Evolutionary conservation across 2,888 invertebrate species (phyloP).

Genomic region (Drosophila pseudotakahashii): DNA sequence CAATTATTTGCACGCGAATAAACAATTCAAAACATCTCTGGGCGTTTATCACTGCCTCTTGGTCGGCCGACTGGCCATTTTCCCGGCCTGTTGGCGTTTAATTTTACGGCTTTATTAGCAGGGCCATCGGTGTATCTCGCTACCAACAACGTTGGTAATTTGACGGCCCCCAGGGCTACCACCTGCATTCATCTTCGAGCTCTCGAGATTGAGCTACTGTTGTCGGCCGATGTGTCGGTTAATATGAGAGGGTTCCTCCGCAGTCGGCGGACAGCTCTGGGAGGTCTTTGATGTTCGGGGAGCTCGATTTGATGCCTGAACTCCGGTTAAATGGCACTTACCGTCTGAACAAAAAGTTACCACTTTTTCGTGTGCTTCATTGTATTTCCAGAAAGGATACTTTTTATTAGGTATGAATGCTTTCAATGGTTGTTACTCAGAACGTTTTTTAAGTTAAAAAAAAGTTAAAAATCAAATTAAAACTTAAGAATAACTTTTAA

Average conservation of each 20-base stretch:
- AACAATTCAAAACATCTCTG: slow-evolving; percentile 71
- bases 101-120: slow-evolving; percentile 77
- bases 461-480: too few relatives aligned
- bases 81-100: slow-evolving; percentile 67
- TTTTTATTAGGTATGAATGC: neutral
- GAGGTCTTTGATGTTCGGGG: slow-evolving; percentile 23
- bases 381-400: neutral
- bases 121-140: slow-evolving; percentile 27
- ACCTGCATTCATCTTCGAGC: slow-evolving; percentile 48
- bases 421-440: neutral
- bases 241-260: slow-evolving; percentile 1
- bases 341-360: neutral
- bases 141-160: slow-evolving; percentile 56
- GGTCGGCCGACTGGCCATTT: slow-evolving; percentile 24
- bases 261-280: slow-evolving; percentile 5
- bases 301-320: slow-evolving; percentile 16
- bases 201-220: slow-evolving; percentile 58
- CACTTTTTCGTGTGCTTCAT: neutral
- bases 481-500: too few relatives aligned
- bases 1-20: slow-evolving; percentile 77
- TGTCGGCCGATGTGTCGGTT: slow-evolving; percentile 31
- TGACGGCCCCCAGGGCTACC: slow-evolving; percentile 65
- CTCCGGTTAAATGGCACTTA: slow-evolving; percentile 15
- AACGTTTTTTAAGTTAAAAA: too few relatives aligned
- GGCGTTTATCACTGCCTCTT: slow-evolving; percentile 68